A percentile compares a stretch with the other conserved stretches of the same genome.
Evolutionary conservation across 2,113 vertebrate species (phyloP).

Genomic region (Balaenoptera acutorostrata): DNA sequence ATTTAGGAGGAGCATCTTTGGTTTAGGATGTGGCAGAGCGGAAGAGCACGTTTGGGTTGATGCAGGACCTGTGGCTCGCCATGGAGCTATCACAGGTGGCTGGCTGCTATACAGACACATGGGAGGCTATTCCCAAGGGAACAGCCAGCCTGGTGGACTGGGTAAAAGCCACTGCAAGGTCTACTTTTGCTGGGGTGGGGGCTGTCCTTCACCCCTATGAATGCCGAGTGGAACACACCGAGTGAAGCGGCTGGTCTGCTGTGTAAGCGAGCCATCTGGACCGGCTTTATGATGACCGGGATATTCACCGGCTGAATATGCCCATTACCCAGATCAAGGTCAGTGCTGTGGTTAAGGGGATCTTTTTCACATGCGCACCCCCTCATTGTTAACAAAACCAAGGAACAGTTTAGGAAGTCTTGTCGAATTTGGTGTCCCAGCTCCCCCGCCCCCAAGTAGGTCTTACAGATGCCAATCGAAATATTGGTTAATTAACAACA

Average conservation of each 20-base stretch:
- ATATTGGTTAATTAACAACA: not conserved
- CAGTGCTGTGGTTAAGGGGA: not conserved
- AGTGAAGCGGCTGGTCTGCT: not conserved
- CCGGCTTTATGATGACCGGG: not conserved
- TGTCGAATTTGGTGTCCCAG: not conserved
- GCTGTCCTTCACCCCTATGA: not conserved
- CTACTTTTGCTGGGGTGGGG: not conserved
- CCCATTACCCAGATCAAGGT: not conserved
- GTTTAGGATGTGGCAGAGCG: not conserved
- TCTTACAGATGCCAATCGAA: not conserved
- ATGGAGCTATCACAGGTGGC: not conserved
- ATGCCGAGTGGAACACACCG: not conserved
- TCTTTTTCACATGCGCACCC: not conserved
- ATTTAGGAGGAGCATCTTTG: not conserved
- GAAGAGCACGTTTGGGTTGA: not conserved
- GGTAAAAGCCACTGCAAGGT: not conserved
- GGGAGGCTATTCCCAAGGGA: not conserved
- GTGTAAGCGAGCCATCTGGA: not conserved
- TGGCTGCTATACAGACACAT: not conserved
- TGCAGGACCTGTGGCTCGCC: not conserved
- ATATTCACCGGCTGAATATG: not conserved
- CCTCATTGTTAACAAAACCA: not conserved
- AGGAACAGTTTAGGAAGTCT: not conserved
- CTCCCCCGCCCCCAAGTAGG: not conserved
- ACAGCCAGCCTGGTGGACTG: not conserved